Base-by-base conservation (phyloP, 2,888 invertebrate genomes). In the Hirtodrosophila confusa region DNA sequence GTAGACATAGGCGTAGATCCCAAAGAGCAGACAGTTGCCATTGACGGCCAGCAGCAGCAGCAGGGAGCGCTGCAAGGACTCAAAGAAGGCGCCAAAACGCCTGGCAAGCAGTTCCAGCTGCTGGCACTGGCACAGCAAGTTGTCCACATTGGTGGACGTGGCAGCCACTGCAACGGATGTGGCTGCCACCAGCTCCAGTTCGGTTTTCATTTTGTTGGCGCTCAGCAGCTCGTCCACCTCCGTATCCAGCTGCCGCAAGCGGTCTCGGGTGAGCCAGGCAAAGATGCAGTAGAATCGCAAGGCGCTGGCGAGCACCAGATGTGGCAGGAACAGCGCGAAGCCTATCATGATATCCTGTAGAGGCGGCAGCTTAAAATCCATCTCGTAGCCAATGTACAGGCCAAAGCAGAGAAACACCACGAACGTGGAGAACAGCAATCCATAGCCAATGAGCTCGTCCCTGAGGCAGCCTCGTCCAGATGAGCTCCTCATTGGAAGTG, bases 321-420 rank as follows among this genome's bases (percentile, higher is more conserved):
- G 91, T 0, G 90, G 90, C 36, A 91, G 54, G 39, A 89, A 89
- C 10, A 91, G 69, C 0, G 90, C 91, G 9, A 68, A 7, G 4
- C 67, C 78, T 4, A 89, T 72, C 80, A 90, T 85, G 6, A 79
- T 61, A 24, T 89, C 80, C 37, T 86, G 77, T 4, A 87, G 49
- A 0, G 90, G 86, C 6, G 90, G 90, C 61, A 86, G 27, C 55
- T 78, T 69, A 55, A 90, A 91, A 7, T 89, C 60, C 78, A 91
- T 76, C 60, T 90, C 86, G 12, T 80, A 84, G 41, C 80, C 86
- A 33, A 91, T 88, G 35, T 90, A 91, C 1, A 73, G 27, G 3
- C 51, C 78, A 45, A 90, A 83, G 17, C 77, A 44, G 10, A 78
- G 36, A 8, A 82, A 66, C 5, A 88, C 58, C 0, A 78, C 3